Evolutionary conservation across 1,140 invertebrate species (phyloP).

Genomic region (Chelonus insularis): DNA sequence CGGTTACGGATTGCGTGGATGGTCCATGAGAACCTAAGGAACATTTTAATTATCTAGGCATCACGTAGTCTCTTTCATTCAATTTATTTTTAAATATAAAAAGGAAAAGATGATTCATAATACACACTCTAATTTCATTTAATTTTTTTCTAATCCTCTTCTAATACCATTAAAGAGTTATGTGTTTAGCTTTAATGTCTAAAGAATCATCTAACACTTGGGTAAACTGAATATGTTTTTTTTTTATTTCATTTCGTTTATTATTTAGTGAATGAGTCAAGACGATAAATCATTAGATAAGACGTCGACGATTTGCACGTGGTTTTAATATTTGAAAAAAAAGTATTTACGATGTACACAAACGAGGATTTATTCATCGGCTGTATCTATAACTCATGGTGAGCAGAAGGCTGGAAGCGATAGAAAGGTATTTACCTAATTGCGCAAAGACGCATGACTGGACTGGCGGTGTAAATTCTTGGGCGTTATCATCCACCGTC

Average conservation of each 20-base stretch:
- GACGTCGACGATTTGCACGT: slow-evolving; percentile 15
- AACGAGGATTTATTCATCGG: slow-evolving; percentile 27
- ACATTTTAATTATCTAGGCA: slow-evolving; percentile 26
- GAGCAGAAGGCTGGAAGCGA: slow-evolving; percentile 22
- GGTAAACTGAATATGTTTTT: slow-evolving; percentile 7
- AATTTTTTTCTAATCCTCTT: no score
- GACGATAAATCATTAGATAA: slow-evolving; percentile 27
- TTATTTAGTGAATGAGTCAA: background rate
- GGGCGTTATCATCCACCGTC: slow-evolving; percentile 28
- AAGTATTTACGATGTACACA: slow-evolving; percentile 22
- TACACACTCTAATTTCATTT: no score
- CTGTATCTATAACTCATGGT: slow-evolving; percentile 25
- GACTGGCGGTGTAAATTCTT: slow-evolving; percentile 29
- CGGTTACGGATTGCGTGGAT: slow-evolving; percentile 8
- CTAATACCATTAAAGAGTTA: no score
- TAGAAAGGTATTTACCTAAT: slow-evolving; percentile 35
- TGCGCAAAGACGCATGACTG: slow-evolving; percentile 33
- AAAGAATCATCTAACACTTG: slow-evolving; percentile 9
- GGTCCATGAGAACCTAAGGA: slow-evolving; percentile 6
- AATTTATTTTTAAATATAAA: no score
- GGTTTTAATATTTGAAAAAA: slow-evolving; percentile 7
- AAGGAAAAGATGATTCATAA: no score
- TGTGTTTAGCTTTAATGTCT: no score
- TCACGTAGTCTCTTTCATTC: no score
- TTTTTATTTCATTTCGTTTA: no score